Evolutionary conservation across 1,140 invertebrate genomes (phyloP).

Genomic region (Drosophila bocqueti): DNA sequence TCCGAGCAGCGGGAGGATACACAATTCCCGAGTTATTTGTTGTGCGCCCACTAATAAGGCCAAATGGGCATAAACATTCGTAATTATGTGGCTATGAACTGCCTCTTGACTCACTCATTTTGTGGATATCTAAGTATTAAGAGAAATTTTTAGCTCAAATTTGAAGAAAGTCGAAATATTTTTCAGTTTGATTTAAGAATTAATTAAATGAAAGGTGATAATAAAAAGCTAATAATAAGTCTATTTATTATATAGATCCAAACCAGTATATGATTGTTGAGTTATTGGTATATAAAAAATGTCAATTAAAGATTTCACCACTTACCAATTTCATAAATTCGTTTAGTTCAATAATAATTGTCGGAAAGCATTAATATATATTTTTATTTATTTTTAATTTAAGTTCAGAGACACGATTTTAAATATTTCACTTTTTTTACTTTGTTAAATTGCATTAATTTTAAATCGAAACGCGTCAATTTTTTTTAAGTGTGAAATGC

Average conservation of each 20-base stretch:
- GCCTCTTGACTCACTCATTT: conserved; percentile 40
- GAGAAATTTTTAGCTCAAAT: neutral
- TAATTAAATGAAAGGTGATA: neutral
- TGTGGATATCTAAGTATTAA: neutral
- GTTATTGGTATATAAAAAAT: neutral
- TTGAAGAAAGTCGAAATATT: neutral
- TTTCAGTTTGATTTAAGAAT: neutral
- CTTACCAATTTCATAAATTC: neutral
- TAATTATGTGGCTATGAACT: conserved; percentile 60
- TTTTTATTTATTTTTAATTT: neutral
- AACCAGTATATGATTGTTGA: neutral
- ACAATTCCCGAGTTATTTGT: conserved; percentile 77
- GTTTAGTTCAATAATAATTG: neutral
- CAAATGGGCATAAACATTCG: conserved; percentile 80
- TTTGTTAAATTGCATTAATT: too few relatives aligned
- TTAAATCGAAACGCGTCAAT: neutral
- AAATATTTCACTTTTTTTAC: too few relatives aligned
- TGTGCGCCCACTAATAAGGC: conserved; percentile 76
- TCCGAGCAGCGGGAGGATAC: conserved; percentile 36
- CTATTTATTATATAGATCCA: neutral
- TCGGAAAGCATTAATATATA: neutral
- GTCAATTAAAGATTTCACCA: neutral
- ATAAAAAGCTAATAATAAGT: too few relatives aligned
- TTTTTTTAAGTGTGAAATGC: neutral
- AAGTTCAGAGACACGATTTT: neutral